These are phyloP conservation scores for Turritopsis dohrnii DNA, from an alignment of 30 jellyfish, hydroid and myxozoan genomes.

Conservation along the genomic window DNA sequence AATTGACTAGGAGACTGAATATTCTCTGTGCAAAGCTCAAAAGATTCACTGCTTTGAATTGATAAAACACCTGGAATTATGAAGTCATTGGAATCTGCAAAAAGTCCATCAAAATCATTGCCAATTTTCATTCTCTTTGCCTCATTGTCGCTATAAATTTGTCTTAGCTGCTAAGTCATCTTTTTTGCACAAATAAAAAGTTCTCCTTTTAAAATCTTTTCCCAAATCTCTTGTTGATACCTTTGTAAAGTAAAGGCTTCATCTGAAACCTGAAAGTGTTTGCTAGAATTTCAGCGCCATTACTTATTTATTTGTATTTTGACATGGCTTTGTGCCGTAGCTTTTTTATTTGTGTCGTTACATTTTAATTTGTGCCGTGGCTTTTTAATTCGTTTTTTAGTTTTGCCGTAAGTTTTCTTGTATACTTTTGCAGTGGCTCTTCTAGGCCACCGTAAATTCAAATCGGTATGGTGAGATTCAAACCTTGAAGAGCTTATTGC, in stretches of 20 bases:
- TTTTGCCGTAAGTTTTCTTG: no score
- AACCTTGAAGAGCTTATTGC: no score
- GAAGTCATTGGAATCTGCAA: background rate
- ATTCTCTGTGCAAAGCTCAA: background rate
- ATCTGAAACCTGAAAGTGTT: background rate
- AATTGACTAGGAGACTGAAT: background rate
- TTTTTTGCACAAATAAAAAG: background rate
- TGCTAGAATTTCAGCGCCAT: background rate
- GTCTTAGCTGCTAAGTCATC: background rate
- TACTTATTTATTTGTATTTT: no score
- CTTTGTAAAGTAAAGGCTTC: background rate
- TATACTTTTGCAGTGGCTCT: no score
- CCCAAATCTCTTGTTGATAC: no score
- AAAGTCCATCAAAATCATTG: background rate
- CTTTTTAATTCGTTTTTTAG: no score
- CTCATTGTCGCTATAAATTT: background rate
- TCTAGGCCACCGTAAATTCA: no score
- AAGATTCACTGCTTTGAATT: background rate
- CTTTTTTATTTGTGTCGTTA: no score
- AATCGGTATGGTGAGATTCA: no score
- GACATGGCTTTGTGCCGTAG: no score
- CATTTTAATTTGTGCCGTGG: no score
- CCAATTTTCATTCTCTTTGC: background rate
- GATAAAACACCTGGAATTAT: background rate
- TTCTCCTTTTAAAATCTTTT: no score